A percentile compares a stretch with the other conserved stretches of the same genome.
Conservation (phyloP, 2,113 vertebrate genomes). For the Sebastes schlegelii region DNA sequence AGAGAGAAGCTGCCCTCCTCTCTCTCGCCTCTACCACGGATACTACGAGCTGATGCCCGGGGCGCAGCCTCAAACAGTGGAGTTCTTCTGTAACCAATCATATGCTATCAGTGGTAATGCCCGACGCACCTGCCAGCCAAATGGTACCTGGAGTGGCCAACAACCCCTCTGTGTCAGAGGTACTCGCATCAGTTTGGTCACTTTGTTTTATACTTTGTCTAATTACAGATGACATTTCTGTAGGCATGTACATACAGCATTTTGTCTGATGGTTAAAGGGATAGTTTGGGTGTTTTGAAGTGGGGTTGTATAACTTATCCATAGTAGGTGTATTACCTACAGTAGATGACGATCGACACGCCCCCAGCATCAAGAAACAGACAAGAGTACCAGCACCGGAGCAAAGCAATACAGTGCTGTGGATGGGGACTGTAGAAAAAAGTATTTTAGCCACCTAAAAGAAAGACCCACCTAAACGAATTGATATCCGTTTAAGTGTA, state of each 20-base stretch:
- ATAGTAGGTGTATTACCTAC: too few species aligned
- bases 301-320: too few species aligned
- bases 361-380: too few species aligned
- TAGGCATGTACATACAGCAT: background rate
- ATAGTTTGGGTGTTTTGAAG: too few species aligned
- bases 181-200: slow-evolving; percentile 30
- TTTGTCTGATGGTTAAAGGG: background rate
- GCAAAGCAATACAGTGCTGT: too few species aligned
- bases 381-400: too few species aligned
- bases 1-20: slow-evolving; percentile 90
- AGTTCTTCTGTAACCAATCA: slow-evolving; percentile 93
- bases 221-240: background rate
- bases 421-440: too few species aligned
- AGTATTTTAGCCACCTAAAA: too few species aligned
- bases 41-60: slow-evolving; percentile 86
- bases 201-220: background rate
- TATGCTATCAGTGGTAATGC: slow-evolving; percentile 91
- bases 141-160: slow-evolving; percentile 82
- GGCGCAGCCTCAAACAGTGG: slow-evolving; percentile 82
- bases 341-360: too few species aligned
- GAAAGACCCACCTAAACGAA: too few species aligned
- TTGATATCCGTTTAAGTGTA: too few species aligned
- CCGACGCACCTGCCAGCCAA: slow-evolving; percentile 87
- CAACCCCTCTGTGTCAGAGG: slow-evolving; percentile 85
- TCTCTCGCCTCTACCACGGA: slow-evolving; percentile 89